Conservation (phyloP, 1,140 invertebrate species). For the Bombyx mandarina region DNA sequence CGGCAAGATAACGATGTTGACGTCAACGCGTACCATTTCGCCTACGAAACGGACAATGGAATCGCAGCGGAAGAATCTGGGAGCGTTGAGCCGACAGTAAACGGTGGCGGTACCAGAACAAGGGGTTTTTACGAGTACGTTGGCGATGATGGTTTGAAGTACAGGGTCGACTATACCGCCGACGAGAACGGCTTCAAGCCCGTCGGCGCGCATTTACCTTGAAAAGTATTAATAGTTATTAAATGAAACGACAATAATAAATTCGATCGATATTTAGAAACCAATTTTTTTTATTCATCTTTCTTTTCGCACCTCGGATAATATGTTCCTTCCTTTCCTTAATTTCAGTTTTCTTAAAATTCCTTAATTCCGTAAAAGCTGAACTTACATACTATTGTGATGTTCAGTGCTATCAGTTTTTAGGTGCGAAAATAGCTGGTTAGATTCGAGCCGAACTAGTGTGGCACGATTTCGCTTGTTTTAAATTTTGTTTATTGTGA, state of each 20-base stretch:
- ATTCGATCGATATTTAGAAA: not conserved
- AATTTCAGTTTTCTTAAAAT: no score
- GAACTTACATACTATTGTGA: no score
- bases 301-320: no score
- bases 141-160: conserved; percentile 70
- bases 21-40: conserved; percentile 43
- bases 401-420: no score
- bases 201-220: conserved; percentile 67
- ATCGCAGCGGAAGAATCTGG: conserved; percentile 58
- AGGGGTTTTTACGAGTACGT: conserved; percentile 75
- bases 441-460: no score
- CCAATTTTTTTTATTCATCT: no score
- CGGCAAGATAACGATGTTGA: conserved; percentile 41
- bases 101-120: conserved; percentile 76
- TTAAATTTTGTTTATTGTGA: no score
- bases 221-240: conserved; percentile 7
- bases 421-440: no score
- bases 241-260: not conserved
- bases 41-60: conserved; percentile 56
- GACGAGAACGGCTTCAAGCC: conserved; percentile 78
- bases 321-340: no score
- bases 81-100: conserved; percentile 65
- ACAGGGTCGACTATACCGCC: conserved; percentile 75
- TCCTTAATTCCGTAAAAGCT: no score
- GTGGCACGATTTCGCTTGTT: no score